Conservation (phyloP, 2,888 invertebrate species). For the Pyrocoelia pectoralis region DNA sequence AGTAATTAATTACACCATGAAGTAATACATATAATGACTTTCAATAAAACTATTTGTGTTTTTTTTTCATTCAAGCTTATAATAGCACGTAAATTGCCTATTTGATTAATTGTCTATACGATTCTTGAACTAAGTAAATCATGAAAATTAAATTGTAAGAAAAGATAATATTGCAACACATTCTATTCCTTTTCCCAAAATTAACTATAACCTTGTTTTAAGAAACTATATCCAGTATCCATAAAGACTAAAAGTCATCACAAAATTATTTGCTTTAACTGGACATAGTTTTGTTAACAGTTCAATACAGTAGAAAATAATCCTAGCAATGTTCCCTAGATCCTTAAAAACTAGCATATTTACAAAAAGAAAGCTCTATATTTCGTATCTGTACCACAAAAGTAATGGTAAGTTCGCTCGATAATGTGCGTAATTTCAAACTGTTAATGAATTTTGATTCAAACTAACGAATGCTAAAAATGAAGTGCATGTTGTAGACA, state of each 20-base stretch:
- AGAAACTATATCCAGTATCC: constrained; percentile 9
- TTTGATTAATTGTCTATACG: no score
- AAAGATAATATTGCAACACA: background rate
- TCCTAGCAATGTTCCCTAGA: constrained; percentile 3
- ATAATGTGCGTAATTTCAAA: constrained; percentile 36
- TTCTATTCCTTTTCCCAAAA: background rate
- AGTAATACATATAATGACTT: no score
- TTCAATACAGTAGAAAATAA: constrained; percentile 41
- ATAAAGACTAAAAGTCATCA: background rate
- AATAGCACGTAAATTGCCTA: no score
- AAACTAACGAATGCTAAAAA: constrained; percentile 22
- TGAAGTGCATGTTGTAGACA: constrained; percentile 32
- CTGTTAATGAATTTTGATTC: constrained; percentile 18
- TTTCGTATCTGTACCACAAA: constrained; percentile 43
- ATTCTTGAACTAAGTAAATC: background rate
- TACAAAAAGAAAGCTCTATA: constrained; percentile 35
- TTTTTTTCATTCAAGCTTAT: no score
- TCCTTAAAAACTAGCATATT: constrained; percentile 25
- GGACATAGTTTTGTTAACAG: constrained; percentile 35
- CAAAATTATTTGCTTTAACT: constrained; percentile 18
- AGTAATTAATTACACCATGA: no score
- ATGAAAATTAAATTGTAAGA: background rate
- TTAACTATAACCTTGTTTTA: background rate
- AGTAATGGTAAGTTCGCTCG: constrained; percentile 49
- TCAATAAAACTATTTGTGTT: no score